Base-by-base conservation (phyloP, 2,797 vertebrate species). In the Darevskia nairensis region DNA sequence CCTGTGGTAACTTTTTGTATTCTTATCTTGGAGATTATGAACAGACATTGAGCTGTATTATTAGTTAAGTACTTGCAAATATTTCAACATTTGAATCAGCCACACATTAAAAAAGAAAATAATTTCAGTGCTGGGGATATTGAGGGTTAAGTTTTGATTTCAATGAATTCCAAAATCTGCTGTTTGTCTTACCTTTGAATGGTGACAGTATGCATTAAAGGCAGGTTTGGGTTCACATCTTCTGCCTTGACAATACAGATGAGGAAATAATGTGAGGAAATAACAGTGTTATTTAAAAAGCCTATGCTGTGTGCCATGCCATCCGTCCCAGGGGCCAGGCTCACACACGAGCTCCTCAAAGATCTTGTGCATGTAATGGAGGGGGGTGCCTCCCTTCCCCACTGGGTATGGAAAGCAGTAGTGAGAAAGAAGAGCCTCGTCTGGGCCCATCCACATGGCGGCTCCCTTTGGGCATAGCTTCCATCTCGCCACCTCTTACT, bases 241-340 rank as follows among this genome's bases (percentile, higher is more conserved):
- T 90, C 88, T 80, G 82, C 82, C 87, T 82, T 55, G 74, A 80
- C 66, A 89, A 79, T 88, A 55, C 79, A 13, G 39, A 25, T 72
- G 82, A 92, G 89, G 88, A 91, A 91, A 92, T 64, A 27, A 80
- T 8, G 27, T 69, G 9, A 85, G 71, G 46, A 80, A 74, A 78
- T 84, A 88, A 25, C 50, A 50, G 25, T 66, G 10, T 27, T 86
- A 6, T 91, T 71, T 69, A 89, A 89, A 94, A 66, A 71, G 35
- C 78, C 1, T 78, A 44, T 74, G 80, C 86, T 76, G 85, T 85
- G 87, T 95, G 92, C 94, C 92, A 92, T 94, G 93, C 92, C 84
- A 92, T 86, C 85, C 80, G 84, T 90, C 89, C 79, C 61, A 85
- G 78, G 87, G 46, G 87, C 59, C 87, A 69, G 41, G 77, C 25